Evolutionary conservation across 1,140 invertebrate genomes (phyloP), one percentile per base, ranked within the genome.

Genomic region (Papilio machaon): DNA sequence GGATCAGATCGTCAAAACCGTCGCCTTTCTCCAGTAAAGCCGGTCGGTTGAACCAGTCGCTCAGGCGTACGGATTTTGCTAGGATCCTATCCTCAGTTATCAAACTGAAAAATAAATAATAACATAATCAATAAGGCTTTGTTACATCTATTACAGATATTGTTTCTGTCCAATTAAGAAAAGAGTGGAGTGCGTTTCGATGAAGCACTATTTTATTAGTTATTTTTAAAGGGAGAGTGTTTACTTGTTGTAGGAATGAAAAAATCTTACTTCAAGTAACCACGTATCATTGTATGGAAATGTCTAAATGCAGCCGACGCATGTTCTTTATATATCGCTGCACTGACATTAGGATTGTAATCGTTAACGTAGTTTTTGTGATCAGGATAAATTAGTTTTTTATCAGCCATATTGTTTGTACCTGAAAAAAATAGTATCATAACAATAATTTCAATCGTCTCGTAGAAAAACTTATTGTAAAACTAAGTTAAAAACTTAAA

Each of bases 31-130:
- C 97, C 43, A 97, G 91, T 80, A 98, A 92, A 1, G 95, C 94
- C 0, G 97, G 97, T 70, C 96, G 94, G 85, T 97, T 97, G 87
- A 97, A 97, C 95, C 96, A 97, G 88, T 98, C 97, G 85, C 97
- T 97, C 1, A 98, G 88, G 73, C 97, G 95, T n/a, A 98, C 85
- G 7, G 95, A 43, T 19, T 47, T 9, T 11, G 46, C 58, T n/a
- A 79, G 60, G 15, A 47, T 46, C 1, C 77, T 17, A 46, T 79
- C 60, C 38, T 79, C 58, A 47, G 30, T 67, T n/a, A 79, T 46
- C 15, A 79, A 19, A 15, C 77, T 79, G 58, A 19, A 79, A 46
- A 11, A n/a, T n/a, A n/a, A n/a, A n/a, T n/a, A n/a, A n/a, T n/a
- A n/a, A n/a, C n/a, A n/a, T n/a, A n/a, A n/a, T n/a, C n/a, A n/a